Percentiles rank a stretch among this genome's conserved stretches.
Evolutionary conservation across 2,888 invertebrate species (phyloP).

Genomic region (Lymantria monacha): DNA sequence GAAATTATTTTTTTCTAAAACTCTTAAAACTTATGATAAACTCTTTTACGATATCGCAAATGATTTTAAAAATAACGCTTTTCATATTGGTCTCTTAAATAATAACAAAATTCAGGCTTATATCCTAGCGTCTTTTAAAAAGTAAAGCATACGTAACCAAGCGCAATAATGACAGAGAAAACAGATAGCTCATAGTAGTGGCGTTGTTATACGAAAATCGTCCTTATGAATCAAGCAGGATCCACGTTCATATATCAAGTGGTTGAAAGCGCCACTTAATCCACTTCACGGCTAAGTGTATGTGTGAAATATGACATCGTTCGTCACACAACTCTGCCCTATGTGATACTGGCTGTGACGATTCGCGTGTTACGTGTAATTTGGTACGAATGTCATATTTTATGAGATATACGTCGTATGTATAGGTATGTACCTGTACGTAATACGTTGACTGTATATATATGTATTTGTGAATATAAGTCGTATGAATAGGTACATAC

Average conservation of each 20-base stretch:
- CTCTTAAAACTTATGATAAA: no score
- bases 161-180: constrained; percentile 17
- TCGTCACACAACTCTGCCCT: constrained; percentile 52
- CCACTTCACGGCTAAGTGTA: constrained; percentile 59
- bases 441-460: no score
- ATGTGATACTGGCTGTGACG: constrained; percentile 43
- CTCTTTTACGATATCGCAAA: no score
- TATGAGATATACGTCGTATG: constrained; percentile 9
- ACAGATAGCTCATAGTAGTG: constrained; percentile 4
- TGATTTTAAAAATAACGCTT: no score
- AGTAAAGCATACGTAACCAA: constrained; percentile 5
- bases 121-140: no score
- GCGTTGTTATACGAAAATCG: constrained; percentile 29
- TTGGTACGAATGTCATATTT: constrained; percentile 35
- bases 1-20: no score
- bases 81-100: no score
- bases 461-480: no score
- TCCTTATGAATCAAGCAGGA: constrained; percentile 56
- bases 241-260: constrained; percentile 57
- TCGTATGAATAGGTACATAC: no score
- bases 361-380: constrained; percentile 40
- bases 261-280: constrained; percentile 61
- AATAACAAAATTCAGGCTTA: no score
- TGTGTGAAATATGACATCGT: constrained; percentile 67
- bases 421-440: background rate